A percentile compares a stretch with the other conserved stretches of the same genome.
Conservation (phyloP, 2,113 vertebrate genomes). For the Sinocyclocheilus maitianheensis region DNA sequence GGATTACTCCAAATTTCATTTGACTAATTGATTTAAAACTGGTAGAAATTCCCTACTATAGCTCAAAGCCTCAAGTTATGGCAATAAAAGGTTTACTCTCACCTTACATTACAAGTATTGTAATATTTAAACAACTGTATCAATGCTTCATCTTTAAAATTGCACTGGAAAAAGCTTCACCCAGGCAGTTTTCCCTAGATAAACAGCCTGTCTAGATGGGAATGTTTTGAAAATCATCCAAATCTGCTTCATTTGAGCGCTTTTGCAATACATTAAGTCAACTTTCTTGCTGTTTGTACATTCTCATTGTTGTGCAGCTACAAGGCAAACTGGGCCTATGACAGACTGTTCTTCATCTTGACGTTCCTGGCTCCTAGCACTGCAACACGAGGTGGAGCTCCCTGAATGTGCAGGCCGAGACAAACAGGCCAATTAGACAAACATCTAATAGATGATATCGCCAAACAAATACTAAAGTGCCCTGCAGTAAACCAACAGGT, state of each 20-base stretch:
- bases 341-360: slow-evolving; percentile 31
- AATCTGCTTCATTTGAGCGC: not conserved
- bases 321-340: slow-evolving; percentile 21
- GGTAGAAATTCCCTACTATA: not conserved
- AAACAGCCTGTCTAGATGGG: slow-evolving; percentile 9
- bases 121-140: not conserved
- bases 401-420: not conserved
- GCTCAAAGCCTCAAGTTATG: not conserved
- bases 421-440: slow-evolving; percentile 10
- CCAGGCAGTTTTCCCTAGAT: not conserved
- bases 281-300: slow-evolving; percentile 4
- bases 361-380: not conserved
- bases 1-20: not conserved
- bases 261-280: slow-evolving; percentile 10
- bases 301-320: slow-evolving; percentile 17
- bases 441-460: slow-evolving; percentile 22
- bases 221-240: not conserved
- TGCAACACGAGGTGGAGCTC: not conserved
- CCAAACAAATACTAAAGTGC: slow-evolving; percentile 5
- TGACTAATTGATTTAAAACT: not conserved
- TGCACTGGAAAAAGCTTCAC: not conserved
- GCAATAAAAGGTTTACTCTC: not conserved
- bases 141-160: slow-evolving; percentile 4
- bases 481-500: not conserved
- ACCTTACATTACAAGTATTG: too few relatives aligned